Conservation (phyloP, 2,113 vertebrate species). For the Cardinalis cardinalis region DNA sequence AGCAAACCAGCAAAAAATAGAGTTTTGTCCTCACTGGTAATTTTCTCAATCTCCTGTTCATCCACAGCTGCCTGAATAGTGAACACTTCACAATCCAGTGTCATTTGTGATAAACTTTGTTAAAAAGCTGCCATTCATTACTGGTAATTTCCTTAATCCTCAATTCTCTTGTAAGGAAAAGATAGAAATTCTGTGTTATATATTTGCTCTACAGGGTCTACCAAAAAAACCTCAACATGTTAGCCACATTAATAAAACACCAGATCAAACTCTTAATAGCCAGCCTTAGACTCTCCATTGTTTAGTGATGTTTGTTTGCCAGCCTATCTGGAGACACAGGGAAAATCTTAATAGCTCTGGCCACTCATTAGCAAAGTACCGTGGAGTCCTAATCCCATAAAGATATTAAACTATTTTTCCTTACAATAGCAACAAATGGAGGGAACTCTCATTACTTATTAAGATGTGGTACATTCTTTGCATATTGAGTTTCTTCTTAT, state of each 20-base stretch:
- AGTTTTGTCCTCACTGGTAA: background rate
- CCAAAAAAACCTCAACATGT: background rate
- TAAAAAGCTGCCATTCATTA: background rate
- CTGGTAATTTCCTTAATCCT: conserved; percentile 22
- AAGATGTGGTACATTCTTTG: conserved; percentile 42
- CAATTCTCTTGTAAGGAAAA: background rate
- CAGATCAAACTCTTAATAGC: conserved; percentile 32
- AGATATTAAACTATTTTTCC: conserved; percentile 51
- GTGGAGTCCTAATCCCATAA: conserved; percentile 9
- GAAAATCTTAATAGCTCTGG: conserved; percentile 46
- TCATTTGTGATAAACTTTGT: conserved; percentile 42
- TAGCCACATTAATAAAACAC: conserved; percentile 33
- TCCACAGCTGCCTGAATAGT: background rate
- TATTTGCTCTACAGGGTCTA: background rate
- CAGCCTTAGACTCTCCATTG: background rate
- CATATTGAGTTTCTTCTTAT: conserved; percentile 20
- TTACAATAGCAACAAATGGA: conserved; percentile 41
- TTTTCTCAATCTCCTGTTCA: background rate
- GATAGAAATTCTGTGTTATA: background rate
- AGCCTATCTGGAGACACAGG: conserved; percentile 50
- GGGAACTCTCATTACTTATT: conserved; percentile 30
- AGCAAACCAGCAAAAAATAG: background rate
- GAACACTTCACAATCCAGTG: background rate
- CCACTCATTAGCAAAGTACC: conserved; percentile 49
- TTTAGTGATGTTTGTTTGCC: conserved; percentile 45